These are phyloP conservation scores for Strigamia crassipes DNA, from an alignment of 2,888 invertebrate genomes.

Conservation along the genomic window DNA sequence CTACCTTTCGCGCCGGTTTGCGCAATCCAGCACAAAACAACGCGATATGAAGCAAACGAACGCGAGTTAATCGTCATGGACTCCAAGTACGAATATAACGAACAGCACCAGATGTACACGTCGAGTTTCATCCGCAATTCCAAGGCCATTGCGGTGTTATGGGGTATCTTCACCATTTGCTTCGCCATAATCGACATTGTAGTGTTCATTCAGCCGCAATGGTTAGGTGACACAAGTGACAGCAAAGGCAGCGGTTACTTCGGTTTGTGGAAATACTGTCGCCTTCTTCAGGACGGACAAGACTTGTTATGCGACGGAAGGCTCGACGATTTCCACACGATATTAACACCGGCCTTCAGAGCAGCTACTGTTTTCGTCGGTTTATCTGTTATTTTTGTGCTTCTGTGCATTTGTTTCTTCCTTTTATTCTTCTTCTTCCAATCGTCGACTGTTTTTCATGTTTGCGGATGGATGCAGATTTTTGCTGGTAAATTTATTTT, in stretches of 20 bases:
- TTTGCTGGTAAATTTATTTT: conserved; percentile 76
- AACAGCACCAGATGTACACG: conserved; percentile 86
- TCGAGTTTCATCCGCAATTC: conserved; percentile 74
- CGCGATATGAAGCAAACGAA: neutral
- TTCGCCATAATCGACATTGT: conserved; percentile 94
- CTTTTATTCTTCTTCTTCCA: conserved; percentile 91
- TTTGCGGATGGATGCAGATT: conserved; percentile 95
- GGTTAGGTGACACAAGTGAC: conserved; percentile 78
- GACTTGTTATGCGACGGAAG: conserved; percentile 80
- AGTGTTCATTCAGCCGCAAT: conserved; percentile 89
- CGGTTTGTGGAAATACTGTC: conserved; percentile 89
- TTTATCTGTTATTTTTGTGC: conserved; percentile 79
- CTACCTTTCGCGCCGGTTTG: neutral
- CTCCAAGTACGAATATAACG: conserved; percentile 90
- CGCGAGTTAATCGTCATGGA: conserved; percentile 65
- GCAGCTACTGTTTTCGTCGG: conserved; percentile 88
- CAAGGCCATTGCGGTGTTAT: conserved; percentile 87
- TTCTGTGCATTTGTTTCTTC: conserved; percentile 84
- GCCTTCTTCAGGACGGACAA: conserved; percentile 68
- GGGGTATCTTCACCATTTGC: conserved; percentile 97
- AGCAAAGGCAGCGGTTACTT: conserved; percentile 88
- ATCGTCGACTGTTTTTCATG: conserved; percentile 86
- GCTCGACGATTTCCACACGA: conserved; percentile 78
- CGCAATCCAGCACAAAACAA: neutral
- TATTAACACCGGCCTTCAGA: conserved; percentile 80